These are phyloP conservation scores for Phataginus tricuspis DNA, from an alignment of 2,797 vertebrate genomes.

Conservation along the genomic window DNA sequence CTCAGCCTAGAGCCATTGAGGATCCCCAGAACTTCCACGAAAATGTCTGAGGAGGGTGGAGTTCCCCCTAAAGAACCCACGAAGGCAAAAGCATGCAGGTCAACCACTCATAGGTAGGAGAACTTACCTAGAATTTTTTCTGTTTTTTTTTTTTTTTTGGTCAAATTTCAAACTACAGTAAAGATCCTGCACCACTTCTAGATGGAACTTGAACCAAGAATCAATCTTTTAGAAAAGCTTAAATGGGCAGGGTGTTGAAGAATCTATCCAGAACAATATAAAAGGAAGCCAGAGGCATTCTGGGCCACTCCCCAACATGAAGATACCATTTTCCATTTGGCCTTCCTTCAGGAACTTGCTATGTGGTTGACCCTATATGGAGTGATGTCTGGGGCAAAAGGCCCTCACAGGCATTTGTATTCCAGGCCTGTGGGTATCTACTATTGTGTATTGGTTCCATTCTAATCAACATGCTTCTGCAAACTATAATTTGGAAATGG, in stretches of 20 bases:
- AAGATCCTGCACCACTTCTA: not conserved
- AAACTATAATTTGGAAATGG: constrained; percentile 70
- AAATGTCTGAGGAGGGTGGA: not conserved
- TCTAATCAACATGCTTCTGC: constrained; percentile 52
- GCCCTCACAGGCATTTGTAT: not conserved
- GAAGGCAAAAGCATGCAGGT: not conserved
- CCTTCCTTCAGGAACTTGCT: not conserved
- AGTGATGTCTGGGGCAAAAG: not conserved
- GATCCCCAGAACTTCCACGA: not conserved
- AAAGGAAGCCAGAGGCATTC: not conserved
- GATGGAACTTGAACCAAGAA: not conserved
- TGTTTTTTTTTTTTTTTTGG: not conserved
- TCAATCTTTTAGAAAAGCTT: not conserved
- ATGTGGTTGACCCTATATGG: not conserved
- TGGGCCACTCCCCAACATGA: not conserved
- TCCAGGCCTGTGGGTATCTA: not conserved
- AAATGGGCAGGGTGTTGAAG: not conserved
- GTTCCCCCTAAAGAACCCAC: not conserved
- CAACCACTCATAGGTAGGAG: not conserved
- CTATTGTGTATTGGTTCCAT: not conserved
- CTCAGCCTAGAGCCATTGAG: not conserved
- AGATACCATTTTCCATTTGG: not conserved
- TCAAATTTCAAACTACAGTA: not conserved
- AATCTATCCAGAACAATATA: not conserved
- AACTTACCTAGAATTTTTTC: not conserved